Percentiles rank a stretch among this genome's conserved stretches.
Evolutionary conservation across 2,888 invertebrate species (phyloP).

Genomic region (Phortica okadai): DNA sequence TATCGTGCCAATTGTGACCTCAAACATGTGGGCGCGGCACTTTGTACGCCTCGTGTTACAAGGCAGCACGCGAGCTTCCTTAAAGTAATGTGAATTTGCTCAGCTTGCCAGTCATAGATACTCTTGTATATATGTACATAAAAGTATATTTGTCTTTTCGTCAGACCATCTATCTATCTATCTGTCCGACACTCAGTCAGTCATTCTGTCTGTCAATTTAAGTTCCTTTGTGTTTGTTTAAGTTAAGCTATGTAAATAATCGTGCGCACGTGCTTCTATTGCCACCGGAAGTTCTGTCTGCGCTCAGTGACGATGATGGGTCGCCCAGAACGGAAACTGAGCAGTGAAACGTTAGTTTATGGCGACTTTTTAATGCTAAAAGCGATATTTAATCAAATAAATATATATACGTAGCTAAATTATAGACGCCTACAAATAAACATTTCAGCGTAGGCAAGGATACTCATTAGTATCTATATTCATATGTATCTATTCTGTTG

Average conservation of each 20-base stretch:
- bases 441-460: no score
- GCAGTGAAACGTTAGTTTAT: background rate
- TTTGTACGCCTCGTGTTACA: background rate
- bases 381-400: background rate
- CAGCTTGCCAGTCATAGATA: background rate
- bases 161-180: no score
- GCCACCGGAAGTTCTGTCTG: conserved; percentile 1
- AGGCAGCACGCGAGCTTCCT: background rate
- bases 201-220: background rate
- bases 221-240: conserved; percentile 2
- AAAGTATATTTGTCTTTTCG: background rate
- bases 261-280: conserved; percentile 3
- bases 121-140: background rate
- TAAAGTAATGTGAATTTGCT: background rate
- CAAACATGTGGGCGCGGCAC: background rate
- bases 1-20: background rate
- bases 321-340: background rate
- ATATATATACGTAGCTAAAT: background rate
- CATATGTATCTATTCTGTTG: no score
- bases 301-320: background rate
- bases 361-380: background rate
- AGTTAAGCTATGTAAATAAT: background rate
- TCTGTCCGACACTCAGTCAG: background rate
- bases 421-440: background rate
- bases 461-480: background rate